Percentiles rank a stretch among this genome's conserved stretches.
Conservation (phyloP, 2,113 vertebrate genomes). For the Calypte anna region DNA sequence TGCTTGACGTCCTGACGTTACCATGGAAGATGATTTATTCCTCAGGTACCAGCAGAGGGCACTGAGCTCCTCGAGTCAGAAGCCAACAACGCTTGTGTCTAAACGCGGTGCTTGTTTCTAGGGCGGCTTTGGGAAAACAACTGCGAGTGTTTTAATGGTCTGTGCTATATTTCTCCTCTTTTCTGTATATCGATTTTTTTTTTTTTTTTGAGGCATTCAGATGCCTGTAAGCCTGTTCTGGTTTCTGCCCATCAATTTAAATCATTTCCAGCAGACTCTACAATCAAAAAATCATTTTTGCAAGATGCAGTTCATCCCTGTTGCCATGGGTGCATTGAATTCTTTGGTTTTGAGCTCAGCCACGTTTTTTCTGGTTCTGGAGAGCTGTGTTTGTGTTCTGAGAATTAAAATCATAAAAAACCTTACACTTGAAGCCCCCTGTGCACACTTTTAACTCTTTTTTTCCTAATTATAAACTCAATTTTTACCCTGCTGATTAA, state of each 20-base stretch:
- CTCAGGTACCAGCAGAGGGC: not conserved
- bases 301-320: not conserved
- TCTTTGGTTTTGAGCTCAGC: not conserved
- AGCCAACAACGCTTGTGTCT: not conserved
- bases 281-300: not conserved
- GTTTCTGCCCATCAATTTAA: not conserved
- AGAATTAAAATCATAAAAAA: not conserved
- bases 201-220: not conserved
- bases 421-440: accelerated
- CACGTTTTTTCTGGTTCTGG: not conserved
- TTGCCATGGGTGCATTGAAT: not conserved
- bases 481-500: not conserved
- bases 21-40: not conserved
- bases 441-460: not conserved
- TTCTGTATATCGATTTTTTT: not conserved
- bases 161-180: not conserved
- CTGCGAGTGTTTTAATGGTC: not conserved
- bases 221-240: not conserved
- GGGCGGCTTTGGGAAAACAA: not conserved
- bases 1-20: not conserved
- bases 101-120: not conserved
- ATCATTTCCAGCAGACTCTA: not conserved
- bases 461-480: not conserved
- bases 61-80: not conserved
- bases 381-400: not conserved